These are phyloP conservation scores for Drosophila merina DNA, from an alignment of 2,888 invertebrate genomes.

Conservation along the genomic window DNA sequence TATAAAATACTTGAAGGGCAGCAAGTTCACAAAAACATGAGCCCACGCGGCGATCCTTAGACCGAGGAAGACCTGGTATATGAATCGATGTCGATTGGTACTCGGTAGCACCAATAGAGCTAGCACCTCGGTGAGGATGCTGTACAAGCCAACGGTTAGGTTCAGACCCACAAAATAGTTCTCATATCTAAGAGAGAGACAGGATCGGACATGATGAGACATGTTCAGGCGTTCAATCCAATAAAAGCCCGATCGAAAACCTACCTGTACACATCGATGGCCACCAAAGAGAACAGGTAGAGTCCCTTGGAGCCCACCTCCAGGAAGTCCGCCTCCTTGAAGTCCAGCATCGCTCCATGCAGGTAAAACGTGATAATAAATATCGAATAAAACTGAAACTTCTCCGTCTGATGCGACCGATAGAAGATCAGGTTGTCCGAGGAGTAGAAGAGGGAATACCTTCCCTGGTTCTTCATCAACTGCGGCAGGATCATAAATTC, in stretches of 20 bases:
- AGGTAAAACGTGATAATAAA: conserved; percentile 83
- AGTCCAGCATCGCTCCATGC: conserved; percentile 82
- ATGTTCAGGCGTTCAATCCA: no score
- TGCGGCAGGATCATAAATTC: conserved; percentile 83
- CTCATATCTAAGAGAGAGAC: conserved; percentile 75
- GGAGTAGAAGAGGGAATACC: conserved; percentile 82
- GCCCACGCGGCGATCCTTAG: conserved; percentile 83
- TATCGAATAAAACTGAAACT: conserved; percentile 83
- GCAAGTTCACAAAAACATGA: conserved; percentile 81
- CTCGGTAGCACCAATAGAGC: conserved; percentile 78
- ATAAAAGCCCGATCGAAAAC: conserved; percentile 1
- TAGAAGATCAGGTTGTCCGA: conserved; percentile 83
- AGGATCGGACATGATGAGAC: not conserved
- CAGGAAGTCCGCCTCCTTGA: conserved; percentile 80
- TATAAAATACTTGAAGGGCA: conserved; percentile 83
- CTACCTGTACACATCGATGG: conserved; percentile 81
- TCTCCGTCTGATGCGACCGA: conserved; percentile 82
- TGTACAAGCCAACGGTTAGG: conserved; percentile 82
- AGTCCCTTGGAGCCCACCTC: conserved; percentile 82
- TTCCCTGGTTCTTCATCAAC: conserved; percentile 81
- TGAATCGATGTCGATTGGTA: conserved; percentile 78
- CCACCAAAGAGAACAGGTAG: conserved; percentile 78
- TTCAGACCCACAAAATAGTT: conserved; percentile 83
- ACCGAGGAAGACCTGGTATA: conserved; percentile 82
- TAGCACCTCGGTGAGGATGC: conserved; percentile 82